These are phyloP conservation scores for Myotis lucifugus DNA, from an alignment of 2,113 vertebrate species.

Conservation along the genomic window DNA sequence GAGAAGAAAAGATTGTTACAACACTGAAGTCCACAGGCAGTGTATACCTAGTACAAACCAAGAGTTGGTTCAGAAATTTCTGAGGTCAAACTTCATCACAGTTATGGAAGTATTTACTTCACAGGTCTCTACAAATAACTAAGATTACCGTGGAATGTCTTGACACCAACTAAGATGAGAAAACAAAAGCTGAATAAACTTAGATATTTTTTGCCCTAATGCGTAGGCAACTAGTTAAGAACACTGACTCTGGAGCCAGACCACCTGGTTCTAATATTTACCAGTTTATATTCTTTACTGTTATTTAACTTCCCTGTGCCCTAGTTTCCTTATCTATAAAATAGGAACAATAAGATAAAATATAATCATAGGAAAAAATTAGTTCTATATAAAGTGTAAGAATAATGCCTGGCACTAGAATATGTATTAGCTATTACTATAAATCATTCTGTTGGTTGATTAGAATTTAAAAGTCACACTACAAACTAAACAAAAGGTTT, in stretches of 20 bases:
- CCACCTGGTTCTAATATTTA: not conserved
- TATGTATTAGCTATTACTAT: not conserved
- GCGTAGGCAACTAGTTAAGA: not conserved
- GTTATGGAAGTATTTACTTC: not conserved
- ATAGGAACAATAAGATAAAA: constrained; percentile 23
- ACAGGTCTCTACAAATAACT: not conserved
- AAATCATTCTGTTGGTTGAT: not conserved
- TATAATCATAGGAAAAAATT: not conserved
- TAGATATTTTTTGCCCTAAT: not conserved
- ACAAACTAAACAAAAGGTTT: not conserved
- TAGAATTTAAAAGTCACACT: not conserved
- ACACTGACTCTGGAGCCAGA: not conserved
- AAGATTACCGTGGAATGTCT: not conserved
- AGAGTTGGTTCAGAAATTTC: not conserved
- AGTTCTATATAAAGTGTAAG: not conserved
- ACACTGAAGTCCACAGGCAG: not conserved
- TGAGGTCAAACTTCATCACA: not conserved
- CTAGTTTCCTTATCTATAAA: not conserved
- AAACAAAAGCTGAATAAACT: not conserved
- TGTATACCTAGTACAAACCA: not conserved
- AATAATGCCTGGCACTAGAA: not conserved
- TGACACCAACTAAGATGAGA: not conserved
- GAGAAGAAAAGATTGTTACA: not conserved
- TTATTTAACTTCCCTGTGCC: not conserved
- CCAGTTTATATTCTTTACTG: not conserved